Base-by-base conservation (phyloP, 2,113 vertebrate species). In the Eulemur macaco region DNA sequence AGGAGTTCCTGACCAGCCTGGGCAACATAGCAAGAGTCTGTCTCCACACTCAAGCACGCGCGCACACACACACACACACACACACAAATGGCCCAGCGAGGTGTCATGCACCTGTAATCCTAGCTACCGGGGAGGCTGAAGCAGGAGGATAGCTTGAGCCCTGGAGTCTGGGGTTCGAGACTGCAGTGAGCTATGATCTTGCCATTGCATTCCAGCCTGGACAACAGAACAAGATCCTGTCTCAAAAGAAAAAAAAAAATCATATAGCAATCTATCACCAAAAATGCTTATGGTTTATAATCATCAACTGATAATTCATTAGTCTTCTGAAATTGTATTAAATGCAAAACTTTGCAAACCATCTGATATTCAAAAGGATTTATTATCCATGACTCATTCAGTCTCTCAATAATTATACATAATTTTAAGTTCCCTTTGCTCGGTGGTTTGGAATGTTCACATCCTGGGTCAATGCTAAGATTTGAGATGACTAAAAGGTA, bases 341-440 rank as follows among this genome's bases (percentile, higher is more conserved):
- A 87, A 84, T 76, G 66, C 29, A 68, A 91, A 94, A 91, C 42
- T 47, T 39, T 69, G 10, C 15, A 92, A 97, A 83, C 21, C 34
- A 50, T 37, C 11, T 71, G 58, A 89, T 50, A 91, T 89, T 39
- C 12, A 25, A 92, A 90, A 92, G 3, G 58, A 85, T 84, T 88
- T 68, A 21, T 45, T 64, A 50, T 45, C n/a, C 50, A 86, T 45
- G 58, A 60, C 5, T 88, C 42, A 83, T 54, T 80, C 37, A 63
- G 17, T 45, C 31, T 58, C 27, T 77, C 54, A n/a, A 21, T 52
- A 71, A 76, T 23, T 69, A 71, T 60, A 74, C 6, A 27, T 58
- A 34, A 58, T 25, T 86, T 29, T 31, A 80, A 31, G 47, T 80
- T 92, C n/a, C 56, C 37, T 83, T 82, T 85, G 66, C 77, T 47